These are phyloP conservation scores for Rhabdornis inornatus DNA, from an alignment of 2,113 vertebrate species.

Conservation along the genomic window DNA sequence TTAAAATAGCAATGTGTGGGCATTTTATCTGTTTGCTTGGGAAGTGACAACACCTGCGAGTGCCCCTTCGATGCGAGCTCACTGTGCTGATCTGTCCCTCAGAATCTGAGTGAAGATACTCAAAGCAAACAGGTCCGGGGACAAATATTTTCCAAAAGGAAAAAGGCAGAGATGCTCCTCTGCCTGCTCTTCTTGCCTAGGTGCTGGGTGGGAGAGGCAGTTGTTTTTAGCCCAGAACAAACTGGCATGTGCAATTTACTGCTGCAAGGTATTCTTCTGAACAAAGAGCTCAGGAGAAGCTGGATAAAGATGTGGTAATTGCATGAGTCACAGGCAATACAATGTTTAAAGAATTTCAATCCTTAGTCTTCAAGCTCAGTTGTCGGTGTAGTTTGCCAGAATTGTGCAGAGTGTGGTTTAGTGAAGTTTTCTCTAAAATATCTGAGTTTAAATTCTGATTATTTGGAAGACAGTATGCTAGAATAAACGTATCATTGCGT, in stretches of 20 bases:
- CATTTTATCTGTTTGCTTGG: background rate
- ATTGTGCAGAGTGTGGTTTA: background rate
- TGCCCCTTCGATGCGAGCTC: background rate
- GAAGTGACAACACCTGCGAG: background rate
- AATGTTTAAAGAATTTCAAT: background rate
- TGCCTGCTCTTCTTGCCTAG: background rate
- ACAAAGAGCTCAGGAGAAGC: background rate
- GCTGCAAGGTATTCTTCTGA: background rate
- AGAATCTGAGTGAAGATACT: accelerated
- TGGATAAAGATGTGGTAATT: background rate
- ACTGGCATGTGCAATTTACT: background rate
- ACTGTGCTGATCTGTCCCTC: background rate
- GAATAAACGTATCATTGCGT: background rate
- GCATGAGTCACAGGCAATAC: background rate
- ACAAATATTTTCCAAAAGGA: background rate
- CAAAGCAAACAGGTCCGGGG: background rate
- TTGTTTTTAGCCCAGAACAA: background rate
- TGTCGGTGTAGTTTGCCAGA: background rate
- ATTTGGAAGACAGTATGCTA: background rate
- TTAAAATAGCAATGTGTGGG: constrained; percentile 8
- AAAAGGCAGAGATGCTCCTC: background rate
- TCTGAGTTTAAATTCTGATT: background rate
- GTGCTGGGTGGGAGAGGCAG: background rate
- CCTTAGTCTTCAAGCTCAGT: background rate
- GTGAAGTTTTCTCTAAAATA: background rate